phyloP scores from a whole-genome alignment of 2,888 invertebrate genomes.

The Drosophila kambysellisi region DNA sequence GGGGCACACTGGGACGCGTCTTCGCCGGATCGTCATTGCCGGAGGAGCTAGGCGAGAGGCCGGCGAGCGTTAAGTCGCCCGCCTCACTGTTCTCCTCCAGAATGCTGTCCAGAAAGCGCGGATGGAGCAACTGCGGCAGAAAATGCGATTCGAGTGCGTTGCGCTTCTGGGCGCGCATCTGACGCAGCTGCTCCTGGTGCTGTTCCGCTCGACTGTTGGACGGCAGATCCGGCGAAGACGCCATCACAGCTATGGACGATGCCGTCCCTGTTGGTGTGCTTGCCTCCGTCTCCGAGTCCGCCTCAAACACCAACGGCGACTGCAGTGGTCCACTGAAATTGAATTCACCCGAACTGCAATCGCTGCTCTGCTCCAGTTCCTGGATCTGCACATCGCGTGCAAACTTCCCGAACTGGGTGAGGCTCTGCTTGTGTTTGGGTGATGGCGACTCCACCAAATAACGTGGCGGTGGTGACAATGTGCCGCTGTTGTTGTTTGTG shows the following conservation, averaged over 20 bases:
- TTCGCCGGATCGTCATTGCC: conserved; percentile 43
- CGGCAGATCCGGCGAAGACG: conserved; percentile 58
- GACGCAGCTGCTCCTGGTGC: conserved; percentile 83
- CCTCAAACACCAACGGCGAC: conserved; percentile 88
- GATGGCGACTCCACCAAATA: conserved; percentile 76
- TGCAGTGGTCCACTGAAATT: conserved; percentile 72
- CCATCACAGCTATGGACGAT: conserved; percentile 9
- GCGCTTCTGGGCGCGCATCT: conserved; percentile 86
- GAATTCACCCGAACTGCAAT: conserved; percentile 82
- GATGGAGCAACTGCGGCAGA: conserved; percentile 87
- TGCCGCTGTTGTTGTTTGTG: conserved; percentile 48
- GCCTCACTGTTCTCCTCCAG: conserved; percentile 91
- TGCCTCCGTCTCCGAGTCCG: conserved; percentile 86
- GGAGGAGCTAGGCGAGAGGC: conserved; percentile 68
- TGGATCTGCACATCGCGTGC: conserved; percentile 79
- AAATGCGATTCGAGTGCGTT: conserved; percentile 87
- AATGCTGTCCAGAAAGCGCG: conserved; percentile 91
- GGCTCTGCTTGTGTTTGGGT: conserved; percentile 47
- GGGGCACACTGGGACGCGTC: conserved; percentile 84
- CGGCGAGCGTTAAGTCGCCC: conserved; percentile 78
- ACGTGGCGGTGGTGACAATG: conserved; percentile 72
- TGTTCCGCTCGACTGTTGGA: conserved; percentile 71
- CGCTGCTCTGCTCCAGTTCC: conserved; percentile 83
- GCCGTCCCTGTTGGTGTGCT: conserved; percentile 25
- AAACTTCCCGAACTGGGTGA: conserved; percentile 44